These are phyloP conservation scores for Anguilla anguilla DNA, from an alignment of 2,797 vertebrate species.

Conservation along the genomic window DNA sequence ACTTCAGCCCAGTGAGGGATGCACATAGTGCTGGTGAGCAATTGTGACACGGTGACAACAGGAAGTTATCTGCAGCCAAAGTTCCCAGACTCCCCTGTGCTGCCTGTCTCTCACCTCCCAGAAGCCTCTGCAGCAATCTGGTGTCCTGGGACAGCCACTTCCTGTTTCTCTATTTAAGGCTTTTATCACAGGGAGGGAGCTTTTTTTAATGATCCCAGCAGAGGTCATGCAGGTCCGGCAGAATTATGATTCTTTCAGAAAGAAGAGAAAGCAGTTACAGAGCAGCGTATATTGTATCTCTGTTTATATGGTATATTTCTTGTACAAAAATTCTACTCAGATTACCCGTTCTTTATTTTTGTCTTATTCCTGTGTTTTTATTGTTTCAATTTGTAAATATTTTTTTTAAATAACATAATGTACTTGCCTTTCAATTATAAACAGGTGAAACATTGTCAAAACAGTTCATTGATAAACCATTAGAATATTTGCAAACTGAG, in stretches of 20 bases:
- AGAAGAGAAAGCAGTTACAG: not conserved
- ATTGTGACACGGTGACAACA: not conserved
- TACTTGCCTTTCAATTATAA: too few species aligned
- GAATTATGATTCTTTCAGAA: not conserved
- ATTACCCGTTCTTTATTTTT: not conserved
- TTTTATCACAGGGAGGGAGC: not conserved
- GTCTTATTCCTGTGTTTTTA: not conserved
- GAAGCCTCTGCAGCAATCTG: not conserved
- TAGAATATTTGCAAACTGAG: not conserved
- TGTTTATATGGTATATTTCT: not conserved
- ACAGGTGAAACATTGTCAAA: not conserved
- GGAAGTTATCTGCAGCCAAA: not conserved
- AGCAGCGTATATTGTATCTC: not conserved
- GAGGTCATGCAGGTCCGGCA: not conserved
- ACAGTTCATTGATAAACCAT: not conserved
- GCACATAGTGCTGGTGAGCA: not conserved
- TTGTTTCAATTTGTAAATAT: not conserved
- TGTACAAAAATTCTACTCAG: not conserved
- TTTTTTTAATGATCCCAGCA: not conserved
- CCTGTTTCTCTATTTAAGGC: not conserved
- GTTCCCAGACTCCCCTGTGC: not conserved
- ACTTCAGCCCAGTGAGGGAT: not conserved
- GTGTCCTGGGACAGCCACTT: too few species aligned
- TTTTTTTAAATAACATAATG: too few species aligned
- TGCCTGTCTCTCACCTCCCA: conserved; percentile 12